Evolutionary conservation across 2,888 invertebrate species (phyloP), one percentile per base, ranked within the genome.

Genomic region (Torymus tubicola): DNA sequence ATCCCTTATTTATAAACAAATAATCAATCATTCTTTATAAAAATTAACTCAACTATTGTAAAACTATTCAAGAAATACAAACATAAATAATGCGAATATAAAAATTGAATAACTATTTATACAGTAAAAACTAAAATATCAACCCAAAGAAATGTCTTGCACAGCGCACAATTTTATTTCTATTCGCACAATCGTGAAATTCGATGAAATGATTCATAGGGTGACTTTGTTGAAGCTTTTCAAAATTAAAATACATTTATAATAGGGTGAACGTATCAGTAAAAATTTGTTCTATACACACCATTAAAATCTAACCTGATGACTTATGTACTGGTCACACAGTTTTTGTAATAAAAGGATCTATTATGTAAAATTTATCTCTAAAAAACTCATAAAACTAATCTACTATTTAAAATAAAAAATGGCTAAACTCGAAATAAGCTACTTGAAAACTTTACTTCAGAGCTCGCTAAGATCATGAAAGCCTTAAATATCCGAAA

Each of bases 151-250:
- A 80, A 79, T 68, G 69, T 80, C 68, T 82, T 74, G 81, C 73
- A 81, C 73, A 71, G 73, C 73, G 73, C 77, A 78, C 71, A 74
- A 78, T 64, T 68, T 64, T 71, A 21, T 74, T 81, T 81, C 71
- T 42, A 68, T 70, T 74, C 67, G 60, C 74, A 74, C 77, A 24
- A 64, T 61, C 61, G 50, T 71, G 14, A 74, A 61, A 76, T 72
- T 72, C 53, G 67, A 76, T 80, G 52, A 72, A 61, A 60, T 13
- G 21, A 70, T 63, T 65, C 50, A 61, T 2, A 71, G 14, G 16
- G 42, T 65, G n/a, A 68, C 1, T 24, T 60, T 55, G 53, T 16
- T n/a, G 13, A 70, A 52, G 57, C 24, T 65, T 73, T 21, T 63
- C 16, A 50, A 68, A 63, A 58, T 55, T 77, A 64, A 16, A 58